phyloP scores from a whole-genome alignment of 2,888 invertebrate species.

The Chrysolina americana region DNA sequence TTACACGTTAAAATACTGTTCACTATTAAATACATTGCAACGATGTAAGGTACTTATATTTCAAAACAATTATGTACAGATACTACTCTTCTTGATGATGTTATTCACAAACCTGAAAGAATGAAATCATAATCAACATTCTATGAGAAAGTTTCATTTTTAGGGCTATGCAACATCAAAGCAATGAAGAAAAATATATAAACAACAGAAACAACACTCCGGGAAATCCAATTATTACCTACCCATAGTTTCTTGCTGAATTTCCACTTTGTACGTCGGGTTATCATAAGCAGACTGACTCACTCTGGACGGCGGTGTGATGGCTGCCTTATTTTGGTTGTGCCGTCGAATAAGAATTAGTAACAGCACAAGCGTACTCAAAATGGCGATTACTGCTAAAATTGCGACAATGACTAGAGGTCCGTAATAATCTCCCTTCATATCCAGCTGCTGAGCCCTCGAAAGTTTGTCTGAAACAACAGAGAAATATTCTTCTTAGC shows the following conservation, averaged over 20 bases:
- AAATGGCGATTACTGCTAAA: conserved; percentile 87
- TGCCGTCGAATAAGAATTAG: conserved; percentile 84
- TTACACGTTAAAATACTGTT: conserved; percentile 57
- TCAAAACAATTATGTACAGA: conserved; percentile 54
- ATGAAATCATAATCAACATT: too few relatives aligned
- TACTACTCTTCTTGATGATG: conserved; percentile 36
- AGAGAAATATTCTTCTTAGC: neutral
- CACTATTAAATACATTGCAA: conserved; percentile 54
- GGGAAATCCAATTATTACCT: conserved; percentile 59
- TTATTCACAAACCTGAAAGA: conserved; percentile 54
- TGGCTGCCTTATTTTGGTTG: conserved; percentile 81
- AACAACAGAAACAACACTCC: too few relatives aligned
- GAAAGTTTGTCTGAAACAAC: conserved; percentile 63
- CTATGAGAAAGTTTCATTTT: too few relatives aligned
- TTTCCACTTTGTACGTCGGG: conserved; percentile 94
- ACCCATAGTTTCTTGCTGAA: conserved; percentile 95
- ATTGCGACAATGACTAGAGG: conserved; percentile 91
- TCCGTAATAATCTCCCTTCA: conserved; percentile 86
- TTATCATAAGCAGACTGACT: conserved; percentile 93
- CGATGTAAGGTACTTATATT: conserved; percentile 46
- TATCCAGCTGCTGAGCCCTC: conserved; percentile 72
- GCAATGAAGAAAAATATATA: too few relatives aligned
- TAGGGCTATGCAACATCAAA: too few relatives aligned
- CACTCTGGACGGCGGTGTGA: conserved; percentile 81
- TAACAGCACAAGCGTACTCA: conserved; percentile 84